Base-by-base conservation (phyloP, 2,888 invertebrate genomes). In the Emmelina monodactyla region DNA sequence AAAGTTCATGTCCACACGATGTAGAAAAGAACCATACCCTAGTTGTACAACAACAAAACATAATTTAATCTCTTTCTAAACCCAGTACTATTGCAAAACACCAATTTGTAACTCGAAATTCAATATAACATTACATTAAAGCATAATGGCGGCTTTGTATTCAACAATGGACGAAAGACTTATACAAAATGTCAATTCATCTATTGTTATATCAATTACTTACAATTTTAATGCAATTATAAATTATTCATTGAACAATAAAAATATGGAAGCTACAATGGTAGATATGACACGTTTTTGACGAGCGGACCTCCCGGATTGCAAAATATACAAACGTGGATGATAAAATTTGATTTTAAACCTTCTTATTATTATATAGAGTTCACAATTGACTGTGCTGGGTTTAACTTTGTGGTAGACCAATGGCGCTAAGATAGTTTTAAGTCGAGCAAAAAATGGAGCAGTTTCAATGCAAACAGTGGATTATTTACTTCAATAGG, bases 231-330 rank as follows among this genome's bases (percentile, higher is more conserved):
- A 66, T 60, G 53, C 65, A 70, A 72, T 72, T 70, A 65, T 54
- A 52, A 46, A 54, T 58, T 51, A 54, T 56, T 59, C 63, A 62
- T 39, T 64, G 69, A 62, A 64, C 64, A 67, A 57, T 62, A 57
- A 44, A 41, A 44, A 55, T 49, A 48, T 38, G 44, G 28, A 32
- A 40, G 32, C 16, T 34, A 58, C 52, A 61, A 61, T 52, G 43
- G 31, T 14, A 56, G 58, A 67, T 72, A 68, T 76, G 72, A 75
- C 73, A 72, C 58, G 52, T 41, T 58, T n/a, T 50, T 68, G 69
- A 72, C 49, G 59, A 40, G 41, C 35, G 54, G 76, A 73, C 75
- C 75, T 58, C 73, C 73, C 67, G 58, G 51, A 37, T 43, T 32
- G 50, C 16, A n/a, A 22, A 28, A 30, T 19, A 1, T 29, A n/a